Base-by-base conservation (phyloP, 1,140 invertebrate species). In the Dermatophagoides farinae region DNA sequence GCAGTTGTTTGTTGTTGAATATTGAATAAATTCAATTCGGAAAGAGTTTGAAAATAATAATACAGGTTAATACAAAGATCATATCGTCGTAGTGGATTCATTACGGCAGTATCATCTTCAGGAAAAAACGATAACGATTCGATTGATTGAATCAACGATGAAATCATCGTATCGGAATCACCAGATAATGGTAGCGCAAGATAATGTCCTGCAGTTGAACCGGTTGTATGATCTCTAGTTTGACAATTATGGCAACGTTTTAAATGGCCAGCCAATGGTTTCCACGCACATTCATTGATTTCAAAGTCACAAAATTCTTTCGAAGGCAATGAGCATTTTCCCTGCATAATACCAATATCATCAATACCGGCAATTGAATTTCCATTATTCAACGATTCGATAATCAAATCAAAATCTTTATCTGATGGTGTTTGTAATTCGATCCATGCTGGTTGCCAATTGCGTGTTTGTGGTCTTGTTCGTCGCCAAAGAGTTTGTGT, bases 301-400 rank as follows among this genome's bases (percentile, higher is more conserved):
- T 55, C 53, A 55, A 55, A 55, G 23, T 55, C 53, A 44, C 53
- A 55, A 40, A 55, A 55, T 25, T 55, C 53, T n/a, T 11, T 31
- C 2, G 12, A 14, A 2, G 25, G 10, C 5, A 38, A 2, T 39
- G 25, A 5, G 14, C 53, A 55, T 23, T 31, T 55, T n/a, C 38
- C 53, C 1, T 16, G 11, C 5, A 18, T 14, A 20, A 55, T n/a
- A 1, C 25, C 1, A 55, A 44, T 38, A 23, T 39, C 38, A 55
- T 55, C 53, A 12, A 55, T 12, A 14, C 53, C 53, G 31, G 25
- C 2, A 37, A 40, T 55, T 16, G 38, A 5, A 11, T 12, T 11
- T 1, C 6, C 10, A 44, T 55, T 23, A 44, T n/a, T 39, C 23
- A 20, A n/a, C n/a, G 53, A 14, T 12, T 25, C n/a, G 5, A 55